Conservation (phyloP, 2,797 vertebrate species). For the Ctenosaura bakeri region DNA sequence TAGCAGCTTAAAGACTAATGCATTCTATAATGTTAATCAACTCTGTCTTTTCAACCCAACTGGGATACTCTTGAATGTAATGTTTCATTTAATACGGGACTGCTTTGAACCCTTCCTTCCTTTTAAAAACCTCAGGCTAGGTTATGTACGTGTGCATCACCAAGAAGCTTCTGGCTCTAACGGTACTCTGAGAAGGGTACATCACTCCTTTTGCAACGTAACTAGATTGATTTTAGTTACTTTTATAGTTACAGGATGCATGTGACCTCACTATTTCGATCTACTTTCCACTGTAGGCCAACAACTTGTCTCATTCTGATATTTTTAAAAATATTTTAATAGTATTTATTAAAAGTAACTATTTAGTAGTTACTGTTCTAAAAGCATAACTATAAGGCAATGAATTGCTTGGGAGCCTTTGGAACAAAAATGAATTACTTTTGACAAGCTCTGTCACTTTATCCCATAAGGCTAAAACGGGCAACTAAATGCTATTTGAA, state of each 20-base stretch:
- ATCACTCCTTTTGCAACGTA: no score
- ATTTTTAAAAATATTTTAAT: neutral
- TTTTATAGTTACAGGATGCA: neutral
- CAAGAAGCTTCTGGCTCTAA: no score
- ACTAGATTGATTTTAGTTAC: neutral
- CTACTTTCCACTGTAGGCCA: neutral
- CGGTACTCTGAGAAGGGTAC: no score
- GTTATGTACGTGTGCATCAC: no score
- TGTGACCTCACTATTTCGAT: neutral
- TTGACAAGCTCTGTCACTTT: neutral
- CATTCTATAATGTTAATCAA: neutral
- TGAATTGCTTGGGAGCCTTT: neutral
- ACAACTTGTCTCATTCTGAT: neutral
- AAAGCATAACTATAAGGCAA: neutral
- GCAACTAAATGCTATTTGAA: conserved; percentile 25
- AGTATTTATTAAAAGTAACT: neutral
- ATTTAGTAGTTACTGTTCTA: neutral
- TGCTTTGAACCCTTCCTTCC: neutral
- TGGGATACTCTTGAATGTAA: neutral
- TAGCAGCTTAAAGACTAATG: neutral
- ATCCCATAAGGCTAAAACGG: neutral
- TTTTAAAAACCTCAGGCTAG: neutral
- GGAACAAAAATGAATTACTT: neutral
- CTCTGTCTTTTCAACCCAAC: neutral
- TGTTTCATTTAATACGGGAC: neutral